Evolutionary conservation across 2,888 invertebrate species (phyloP), one percentile per base, ranked within the genome.

Genomic region (Leptinotarsa tumamoca): DNA sequence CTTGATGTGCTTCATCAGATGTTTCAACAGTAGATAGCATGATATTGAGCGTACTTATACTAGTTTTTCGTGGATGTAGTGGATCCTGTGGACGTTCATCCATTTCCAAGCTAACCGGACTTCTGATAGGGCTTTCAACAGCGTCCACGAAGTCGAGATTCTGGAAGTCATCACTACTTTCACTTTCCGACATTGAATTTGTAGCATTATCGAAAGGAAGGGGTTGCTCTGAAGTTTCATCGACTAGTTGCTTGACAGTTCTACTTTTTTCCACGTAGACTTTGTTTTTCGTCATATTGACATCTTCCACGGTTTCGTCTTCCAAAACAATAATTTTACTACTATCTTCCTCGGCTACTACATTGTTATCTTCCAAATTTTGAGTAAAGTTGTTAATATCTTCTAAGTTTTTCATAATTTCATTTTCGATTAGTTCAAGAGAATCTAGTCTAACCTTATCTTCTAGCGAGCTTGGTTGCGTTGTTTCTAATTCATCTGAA

Each of bases 231-330:
- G 80, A 80, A 70, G 81, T 79, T 58, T 81, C 81, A 75, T 87
- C 86, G 14, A 84, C 81, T 21, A 88, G 85, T 80, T 88, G 86
- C 63, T 87, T 88, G 2, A 88, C 88, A 2, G 88, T 88, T 78
- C 87, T 87, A 79, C 88, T 88, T 81, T 88, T 89, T 80, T 88
- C 88, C 23, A 88, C 85, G 54, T 87, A 86, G 68, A 85, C 80
- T 83, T 86, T 86, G 33, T 76, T 78, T 66, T 68, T 68, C 23
- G 67, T 79, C 76, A 72, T 78, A 68, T 68, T 51, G 4, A 71
- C 50, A 23, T 63, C 67, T n/a, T 70, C 67, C 18, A 58, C 58
- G 27, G 58, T 67, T 50, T 68, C 72, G 63, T 56, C 49, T 15
- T 49, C 54, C 13, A 74, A 50, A 51, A 75, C 74, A 56, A 61